These are phyloP conservation scores for Pollenia griseotomentosa DNA, from an alignment of 2,888 invertebrate species.

Conservation along the genomic window DNA sequence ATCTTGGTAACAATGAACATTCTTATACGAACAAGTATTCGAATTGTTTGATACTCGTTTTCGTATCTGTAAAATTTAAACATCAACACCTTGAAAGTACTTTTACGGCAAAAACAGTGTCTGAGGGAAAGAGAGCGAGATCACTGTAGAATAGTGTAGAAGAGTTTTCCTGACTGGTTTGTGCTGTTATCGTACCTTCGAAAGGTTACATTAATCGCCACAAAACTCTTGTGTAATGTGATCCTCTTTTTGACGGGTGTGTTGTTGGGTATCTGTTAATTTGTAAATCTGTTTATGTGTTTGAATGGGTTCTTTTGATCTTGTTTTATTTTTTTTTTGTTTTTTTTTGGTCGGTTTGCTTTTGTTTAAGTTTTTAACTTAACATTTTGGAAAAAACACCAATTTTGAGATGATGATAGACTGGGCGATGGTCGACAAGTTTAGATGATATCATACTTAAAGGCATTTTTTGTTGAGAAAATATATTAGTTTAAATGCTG, in stretches of 20 bases:
- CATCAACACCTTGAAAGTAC: conserved; percentile 83
- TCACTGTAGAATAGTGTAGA: neutral
- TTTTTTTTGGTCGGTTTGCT: conserved; percentile 36
- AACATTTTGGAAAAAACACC: conserved; percentile 82
- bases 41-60: neutral
- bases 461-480: too few species aligned
- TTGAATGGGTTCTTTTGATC: conserved; percentile 75
- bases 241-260: conserved; percentile 44
- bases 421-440: neutral
- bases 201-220: conserved; percentile 60
- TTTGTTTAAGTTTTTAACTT: conserved; percentile 77
- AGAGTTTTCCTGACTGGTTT: neutral
- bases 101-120: conserved; percentile 69
- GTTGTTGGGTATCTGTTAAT: neutral
- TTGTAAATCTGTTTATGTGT: neutral
- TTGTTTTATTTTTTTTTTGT: conserved; percentile 21
- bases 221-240: conserved; percentile 66
- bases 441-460: too few species aligned
- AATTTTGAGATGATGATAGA: conserved; percentile 75
- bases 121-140: neutral
- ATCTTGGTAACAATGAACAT: conserved; percentile 49
- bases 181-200: neutral
- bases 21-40: conserved; percentile 8
- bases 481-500: too few species aligned
- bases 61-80: conserved; percentile 81